Conservation (phyloP, 2,888 invertebrate species). For the Masnerella sp. region DNA sequence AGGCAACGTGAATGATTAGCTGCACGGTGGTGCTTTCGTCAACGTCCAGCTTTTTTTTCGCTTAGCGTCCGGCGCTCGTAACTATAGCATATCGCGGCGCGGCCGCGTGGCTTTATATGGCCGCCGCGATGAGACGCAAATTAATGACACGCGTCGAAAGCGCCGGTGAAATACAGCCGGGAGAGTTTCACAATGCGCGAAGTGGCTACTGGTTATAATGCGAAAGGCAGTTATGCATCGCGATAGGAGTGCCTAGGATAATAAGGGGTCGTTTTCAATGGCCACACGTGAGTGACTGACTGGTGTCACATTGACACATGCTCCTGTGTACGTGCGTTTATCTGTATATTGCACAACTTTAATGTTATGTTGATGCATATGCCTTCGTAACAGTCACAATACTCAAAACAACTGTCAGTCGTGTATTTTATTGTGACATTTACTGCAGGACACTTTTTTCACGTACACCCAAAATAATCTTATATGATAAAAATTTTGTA, state of each 20-base stretch:
- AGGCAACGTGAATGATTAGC: constrained; percentile 50
- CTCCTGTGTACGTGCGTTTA: constrained; percentile 39
- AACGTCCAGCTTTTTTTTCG: constrained; percentile 45
- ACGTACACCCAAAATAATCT: no score
- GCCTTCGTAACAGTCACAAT: constrained; percentile 49
- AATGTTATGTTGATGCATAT: constrained; percentile 46
- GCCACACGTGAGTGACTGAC: constrained; percentile 61
- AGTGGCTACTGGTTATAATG: constrained; percentile 61
- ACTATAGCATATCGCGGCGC: constrained; percentile 47
- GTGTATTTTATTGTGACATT: constrained; percentile 24
- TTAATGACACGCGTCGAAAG: constrained; percentile 72
- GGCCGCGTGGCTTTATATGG: constrained; percentile 58
- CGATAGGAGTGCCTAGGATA: constrained; percentile 69
- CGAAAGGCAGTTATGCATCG: constrained; percentile 60
- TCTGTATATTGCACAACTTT: constrained; percentile 44
- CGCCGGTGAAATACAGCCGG: constrained; percentile 67
- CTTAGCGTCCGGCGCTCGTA: constrained; percentile 36
- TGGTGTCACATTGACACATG: constrained; percentile 63
- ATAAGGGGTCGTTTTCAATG: constrained; percentile 68
- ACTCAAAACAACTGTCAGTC: constrained; percentile 49
- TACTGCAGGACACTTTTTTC: no score
- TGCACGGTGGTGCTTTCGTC: constrained; percentile 57
- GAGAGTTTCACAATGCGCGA: constrained; percentile 69
- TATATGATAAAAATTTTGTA: no score
- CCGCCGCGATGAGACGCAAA: constrained; percentile 64